Base-by-base conservation (phyloP, 1,140 invertebrate species). In the Polypedilum pembai region DNA sequence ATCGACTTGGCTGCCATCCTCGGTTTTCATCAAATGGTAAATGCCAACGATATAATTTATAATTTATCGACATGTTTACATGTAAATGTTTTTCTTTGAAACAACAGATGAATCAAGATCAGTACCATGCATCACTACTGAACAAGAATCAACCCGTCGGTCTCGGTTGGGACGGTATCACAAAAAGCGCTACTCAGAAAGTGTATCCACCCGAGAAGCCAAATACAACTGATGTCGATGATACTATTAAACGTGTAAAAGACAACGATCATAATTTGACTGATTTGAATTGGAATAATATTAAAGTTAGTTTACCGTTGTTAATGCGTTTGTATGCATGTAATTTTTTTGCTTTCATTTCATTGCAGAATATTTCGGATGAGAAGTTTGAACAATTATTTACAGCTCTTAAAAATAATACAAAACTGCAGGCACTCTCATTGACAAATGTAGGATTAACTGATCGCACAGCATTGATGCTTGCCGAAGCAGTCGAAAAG, bases 1-100 rank as follows among this genome's bases (percentile, higher is more conserved):
- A 98, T 99, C 78, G 98, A 99, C 87, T 87, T 99, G 79, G 98
- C 98, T 80, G 96, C 96, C 85, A 98, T 98, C 84, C 87, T 99
- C 76, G 98, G 98, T 79, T 98, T 99, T 86, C 97, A 99, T 85
- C 98, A 96, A 73, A 98, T 99, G 94, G 45, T 56, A 56, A 56
- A 56, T 56, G 45, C 15, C 45, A 56, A 56, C 45, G 24, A 33
- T 5, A 33, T 33, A 33, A 33, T 33, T 33, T 33, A 33, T 33
- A 3, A 33, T 3, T 33, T 33, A 5, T 3, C 24, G 24, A 56
- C 45, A 56, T 56, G 45, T n/a, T n/a, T 56, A 56, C 45, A 56
- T n/a, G 45, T n/a, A 56, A 56, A 56, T 56, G 15, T 56, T 56
- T 56, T n/a, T 56, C 15, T 56, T 56, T 56, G 15, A 45, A 56